Conservation (phyloP, 2,888 invertebrate species). For the Enoplolaimus lenunculus region DNA sequence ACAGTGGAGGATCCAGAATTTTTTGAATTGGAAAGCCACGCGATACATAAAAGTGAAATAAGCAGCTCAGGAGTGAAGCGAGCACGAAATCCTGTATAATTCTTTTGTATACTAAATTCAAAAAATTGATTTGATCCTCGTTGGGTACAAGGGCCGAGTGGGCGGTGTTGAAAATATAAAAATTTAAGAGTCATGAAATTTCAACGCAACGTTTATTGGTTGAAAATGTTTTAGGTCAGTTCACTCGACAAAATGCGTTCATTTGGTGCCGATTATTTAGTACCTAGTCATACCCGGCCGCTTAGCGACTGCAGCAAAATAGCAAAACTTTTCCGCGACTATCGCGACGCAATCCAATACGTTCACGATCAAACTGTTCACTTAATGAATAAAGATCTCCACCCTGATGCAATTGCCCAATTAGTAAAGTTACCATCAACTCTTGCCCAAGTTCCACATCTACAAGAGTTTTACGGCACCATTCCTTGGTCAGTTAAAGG, state of each 20-base stretch:
- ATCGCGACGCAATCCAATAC: slow-evolving; percentile 37
- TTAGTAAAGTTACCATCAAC: slow-evolving; percentile 31
- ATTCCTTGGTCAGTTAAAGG: slow-evolving; percentile 35
- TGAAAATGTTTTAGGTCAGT: too few species aligned
- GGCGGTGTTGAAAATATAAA: too few species aligned
- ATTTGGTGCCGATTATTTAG: slow-evolving; percentile 31
- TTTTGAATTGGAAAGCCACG: too few species aligned
- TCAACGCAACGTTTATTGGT: too few species aligned
- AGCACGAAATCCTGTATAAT: too few species aligned
- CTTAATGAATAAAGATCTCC: slow-evolving; percentile 34
- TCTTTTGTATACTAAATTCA: too few species aligned
- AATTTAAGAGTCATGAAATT: too few species aligned
- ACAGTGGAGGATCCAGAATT: too few species aligned
- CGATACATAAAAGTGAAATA: too few species aligned
- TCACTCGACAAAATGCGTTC: slow-evolving; percentile 35
- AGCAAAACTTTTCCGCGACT: slow-evolving; percentile 27
- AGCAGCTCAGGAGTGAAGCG: too few species aligned
- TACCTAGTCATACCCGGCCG: slow-evolving; percentile 36
- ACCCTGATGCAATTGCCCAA: slow-evolving; percentile 35
- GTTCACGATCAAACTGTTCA: slow-evolving; percentile 38
- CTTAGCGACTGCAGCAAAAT: slow-evolving; percentile 29
- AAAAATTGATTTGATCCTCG: too few species aligned
- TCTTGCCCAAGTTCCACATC: slow-evolving; percentile 30
- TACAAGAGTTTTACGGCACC: slow-evolving; percentile 37
- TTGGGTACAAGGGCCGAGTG: too few species aligned